Evolutionary conservation across 2,888 invertebrate genomes (phyloP).

Genomic region (Pilophorus perplexus): DNA sequence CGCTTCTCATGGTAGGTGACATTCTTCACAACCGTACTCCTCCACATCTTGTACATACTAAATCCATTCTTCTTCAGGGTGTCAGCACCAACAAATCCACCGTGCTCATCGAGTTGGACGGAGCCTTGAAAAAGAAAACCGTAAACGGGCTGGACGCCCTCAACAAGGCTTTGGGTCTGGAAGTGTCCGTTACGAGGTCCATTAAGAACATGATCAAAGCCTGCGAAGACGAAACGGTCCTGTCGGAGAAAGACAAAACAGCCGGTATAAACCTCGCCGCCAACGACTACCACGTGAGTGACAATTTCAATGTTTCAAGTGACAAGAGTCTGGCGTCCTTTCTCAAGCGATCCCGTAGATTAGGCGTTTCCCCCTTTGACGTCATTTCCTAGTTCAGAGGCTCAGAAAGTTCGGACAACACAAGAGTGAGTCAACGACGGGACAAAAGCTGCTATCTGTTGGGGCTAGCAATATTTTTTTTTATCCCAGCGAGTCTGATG

Average conservation of each 20-base stretch:
- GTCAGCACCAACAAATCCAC: slow-evolving; percentile 10
- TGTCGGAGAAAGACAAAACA: slow-evolving; percentile 12
- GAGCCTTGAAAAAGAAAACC: slow-evolving; percentile 8
- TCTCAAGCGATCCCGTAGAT: too few species aligned
- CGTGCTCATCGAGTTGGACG: slow-evolving; percentile 9
- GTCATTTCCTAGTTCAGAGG: too few species aligned
- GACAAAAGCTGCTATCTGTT: too few species aligned
- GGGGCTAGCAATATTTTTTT: too few species aligned
- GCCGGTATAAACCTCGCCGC: slow-evolving; percentile 3
- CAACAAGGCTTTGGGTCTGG: slow-evolving; percentile 72
- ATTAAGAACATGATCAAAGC: slow-evolving; percentile 67
- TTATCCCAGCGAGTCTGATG: too few species aligned
- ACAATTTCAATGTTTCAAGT: not conserved
- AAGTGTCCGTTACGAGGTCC: slow-evolving; percentile 71
- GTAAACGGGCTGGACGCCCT: slow-evolving; percentile 60
- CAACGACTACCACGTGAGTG: slow-evolving; percentile 45
- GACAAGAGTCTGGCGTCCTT: too few species aligned
- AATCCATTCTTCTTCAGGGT: not conserved
- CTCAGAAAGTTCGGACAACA: too few species aligned
- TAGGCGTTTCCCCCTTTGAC: too few species aligned
- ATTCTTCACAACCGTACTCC: not conserved
- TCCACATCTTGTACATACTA: not conserved
- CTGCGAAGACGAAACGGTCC: slow-evolving; percentile 60
- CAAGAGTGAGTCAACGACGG: too few species aligned
- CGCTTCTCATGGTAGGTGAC: slow-evolving; percentile 17